Evolutionary conservation across 1,140 invertebrate genomes (phyloP).

Genomic region (Metaphire vulgaris): DNA sequence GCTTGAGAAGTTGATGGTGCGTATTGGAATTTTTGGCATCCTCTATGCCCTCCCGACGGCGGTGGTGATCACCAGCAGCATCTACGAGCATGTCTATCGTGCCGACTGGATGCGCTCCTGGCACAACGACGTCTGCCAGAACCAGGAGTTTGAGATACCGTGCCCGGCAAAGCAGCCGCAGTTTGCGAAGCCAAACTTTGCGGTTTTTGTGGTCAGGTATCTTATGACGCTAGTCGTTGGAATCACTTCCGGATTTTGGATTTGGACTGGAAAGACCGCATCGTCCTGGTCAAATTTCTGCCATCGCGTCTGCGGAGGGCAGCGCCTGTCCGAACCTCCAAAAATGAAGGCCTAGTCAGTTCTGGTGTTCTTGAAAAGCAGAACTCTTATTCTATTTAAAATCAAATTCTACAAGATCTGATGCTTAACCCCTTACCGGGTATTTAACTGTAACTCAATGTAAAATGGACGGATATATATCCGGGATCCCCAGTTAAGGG

Average conservation of each 20-base stretch:
- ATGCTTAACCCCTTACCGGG: background rate
- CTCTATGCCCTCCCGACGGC: slow-evolving; percentile 91
- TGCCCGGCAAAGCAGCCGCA: background rate
- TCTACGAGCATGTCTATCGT: slow-evolving; percentile 83
- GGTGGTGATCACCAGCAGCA: slow-evolving; percentile 88
- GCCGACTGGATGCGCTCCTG: slow-evolving; percentile 66
- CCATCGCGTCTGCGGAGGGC: slow-evolving; percentile 16
- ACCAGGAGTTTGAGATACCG: background rate
- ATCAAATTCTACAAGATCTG: background rate
- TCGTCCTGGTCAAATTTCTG: slow-evolving; percentile 56
- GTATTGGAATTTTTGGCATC: slow-evolving; percentile 90
- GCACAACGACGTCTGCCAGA: slow-evolving; percentile 40
- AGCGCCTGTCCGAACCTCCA: background rate
- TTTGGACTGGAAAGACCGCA: slow-evolving; percentile 93
- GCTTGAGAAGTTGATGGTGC: slow-evolving; percentile 93
- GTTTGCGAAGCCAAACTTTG: slow-evolving; percentile 49
- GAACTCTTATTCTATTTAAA: background rate
- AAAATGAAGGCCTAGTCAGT: background rate
- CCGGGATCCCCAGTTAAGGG: no score
- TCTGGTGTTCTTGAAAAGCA: background rate
- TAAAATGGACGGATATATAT: no score
- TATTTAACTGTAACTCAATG: no score
- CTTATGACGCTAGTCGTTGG: slow-evolving; percentile 93
- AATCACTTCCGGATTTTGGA: slow-evolving; percentile 93
- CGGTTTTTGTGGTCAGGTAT: slow-evolving; percentile 88